Percentiles rank a stretch among this genome's conserved stretches.
Conservation (phyloP, 2,797 vertebrate genomes). For the Periparus ater region DNA sequence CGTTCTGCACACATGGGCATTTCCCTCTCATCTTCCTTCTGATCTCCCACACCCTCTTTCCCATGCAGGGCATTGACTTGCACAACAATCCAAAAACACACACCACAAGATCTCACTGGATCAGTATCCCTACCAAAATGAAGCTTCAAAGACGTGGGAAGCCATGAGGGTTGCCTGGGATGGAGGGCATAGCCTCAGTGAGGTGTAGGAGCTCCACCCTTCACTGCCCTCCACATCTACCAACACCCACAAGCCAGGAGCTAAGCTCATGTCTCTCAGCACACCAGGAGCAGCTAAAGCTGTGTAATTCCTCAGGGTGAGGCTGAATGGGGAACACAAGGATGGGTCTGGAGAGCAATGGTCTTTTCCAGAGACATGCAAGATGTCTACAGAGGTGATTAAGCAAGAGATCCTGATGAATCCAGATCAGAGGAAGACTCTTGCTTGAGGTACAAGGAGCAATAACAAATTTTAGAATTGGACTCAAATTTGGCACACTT, state of each 20-base stretch:
- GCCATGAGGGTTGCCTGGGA: not conserved
- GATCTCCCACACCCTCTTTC: not conserved
- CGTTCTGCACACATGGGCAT: rapidly evolving
- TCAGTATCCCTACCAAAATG: not conserved
- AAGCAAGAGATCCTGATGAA: not conserved
- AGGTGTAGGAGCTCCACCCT: not conserved
- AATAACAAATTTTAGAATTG: not conserved
- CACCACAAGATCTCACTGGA: not conserved
- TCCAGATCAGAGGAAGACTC: not conserved
- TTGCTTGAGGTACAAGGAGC: not conserved
- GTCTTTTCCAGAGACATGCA: not conserved
- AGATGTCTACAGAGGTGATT: not conserved
- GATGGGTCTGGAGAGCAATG: not conserved
- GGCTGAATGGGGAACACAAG: not conserved
- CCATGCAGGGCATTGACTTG: not conserved
- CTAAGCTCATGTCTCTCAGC: not conserved
- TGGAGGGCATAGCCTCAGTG: not conserved
- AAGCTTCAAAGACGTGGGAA: not conserved
- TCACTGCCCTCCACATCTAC: not conserved
- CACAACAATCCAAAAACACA: not conserved
- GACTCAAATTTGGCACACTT: not conserved
- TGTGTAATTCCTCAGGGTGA: not conserved
- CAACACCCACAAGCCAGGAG: not conserved
- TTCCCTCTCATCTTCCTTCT: not conserved
- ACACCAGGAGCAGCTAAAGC: not conserved